Evolutionary conservation across 1,140 invertebrate genomes (phyloP).

Genomic region (Drosophila albomicans): DNA sequence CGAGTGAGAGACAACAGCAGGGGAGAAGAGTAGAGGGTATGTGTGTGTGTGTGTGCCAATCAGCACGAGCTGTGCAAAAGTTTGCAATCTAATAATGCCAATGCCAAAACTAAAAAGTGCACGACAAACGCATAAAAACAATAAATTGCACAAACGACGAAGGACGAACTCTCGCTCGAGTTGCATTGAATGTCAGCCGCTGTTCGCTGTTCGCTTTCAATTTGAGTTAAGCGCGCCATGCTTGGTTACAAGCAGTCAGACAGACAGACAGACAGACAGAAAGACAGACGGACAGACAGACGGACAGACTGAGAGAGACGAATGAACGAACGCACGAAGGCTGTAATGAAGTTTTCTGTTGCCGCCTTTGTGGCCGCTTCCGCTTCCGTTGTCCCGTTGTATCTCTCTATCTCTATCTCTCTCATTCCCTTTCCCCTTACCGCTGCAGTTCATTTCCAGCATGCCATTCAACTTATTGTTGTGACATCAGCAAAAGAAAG

Average conservation of each 20-base stretch:
- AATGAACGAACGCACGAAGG: conserved; percentile 11
- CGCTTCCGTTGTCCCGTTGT: conserved; percentile 12
- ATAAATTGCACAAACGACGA: conserved; percentile 74
- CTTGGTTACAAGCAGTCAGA: conserved; percentile 45
- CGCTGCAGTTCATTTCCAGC: too few species aligned
- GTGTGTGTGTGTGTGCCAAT: conserved; percentile 46
- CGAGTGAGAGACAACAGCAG: neutral
- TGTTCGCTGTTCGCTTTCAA: conserved; percentile 51
- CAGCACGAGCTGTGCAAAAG: conserved; percentile 64
- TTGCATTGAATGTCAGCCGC: conserved; percentile 38
- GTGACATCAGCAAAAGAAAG: conserved; percentile 40
- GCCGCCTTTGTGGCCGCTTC: conserved; percentile 54
- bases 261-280: conserved; percentile 5
- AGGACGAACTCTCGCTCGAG: conserved; percentile 12
- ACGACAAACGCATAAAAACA: conserved; percentile 83
- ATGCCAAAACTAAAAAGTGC: conserved; percentile 81
- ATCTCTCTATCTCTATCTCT: too few species aligned
- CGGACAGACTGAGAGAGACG: too few species aligned
- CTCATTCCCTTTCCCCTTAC: neutral
- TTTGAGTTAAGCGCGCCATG: conserved; percentile 67
- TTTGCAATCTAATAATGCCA: conserved; percentile 77
- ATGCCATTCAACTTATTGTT: conserved; percentile 17
- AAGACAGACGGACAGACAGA: too few species aligned
- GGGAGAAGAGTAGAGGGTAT: neutral
- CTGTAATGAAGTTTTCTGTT: conserved; percentile 73